These are phyloP conservation scores for Heterochromis multidens DNA, from an alignment of 2,113 vertebrate species.

Conservation along the genomic window DNA sequence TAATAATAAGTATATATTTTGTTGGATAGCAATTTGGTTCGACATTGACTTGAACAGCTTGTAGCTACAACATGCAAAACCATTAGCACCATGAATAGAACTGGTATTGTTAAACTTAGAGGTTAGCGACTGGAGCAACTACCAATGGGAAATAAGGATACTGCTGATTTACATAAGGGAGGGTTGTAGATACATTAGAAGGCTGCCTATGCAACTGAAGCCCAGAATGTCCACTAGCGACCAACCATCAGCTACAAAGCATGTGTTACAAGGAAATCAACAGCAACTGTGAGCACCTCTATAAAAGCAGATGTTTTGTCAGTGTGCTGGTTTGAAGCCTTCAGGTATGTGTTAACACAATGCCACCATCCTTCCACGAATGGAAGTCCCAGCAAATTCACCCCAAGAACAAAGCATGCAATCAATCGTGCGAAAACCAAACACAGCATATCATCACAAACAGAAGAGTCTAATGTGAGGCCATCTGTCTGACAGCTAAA, in stretches of 20 bases:
- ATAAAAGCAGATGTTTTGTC: no score
- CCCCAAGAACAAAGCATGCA: fast-evolving
- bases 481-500: neutral
- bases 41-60: neutral
- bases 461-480: no score
- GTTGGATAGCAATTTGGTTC: no score
- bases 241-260: neutral
- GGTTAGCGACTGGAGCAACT: no score
- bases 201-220: no score
- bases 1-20: neutral
- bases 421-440: neutral
- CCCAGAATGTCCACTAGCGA: no score
- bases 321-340: neutral
- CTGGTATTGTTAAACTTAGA: neutral
- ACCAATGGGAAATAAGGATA: neutral
- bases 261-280: neutral
- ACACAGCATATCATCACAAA: neutral
- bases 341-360: neutral
- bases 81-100: fast-evolving
- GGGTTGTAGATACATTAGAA: neutral
- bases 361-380: no score
- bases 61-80: neutral
- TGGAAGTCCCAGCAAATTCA: neutral
- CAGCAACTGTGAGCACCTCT: no score
- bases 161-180: neutral